phyloP scores from a whole-genome alignment of 2,113 vertebrate species.

The Seriola rivoliana region DNA sequence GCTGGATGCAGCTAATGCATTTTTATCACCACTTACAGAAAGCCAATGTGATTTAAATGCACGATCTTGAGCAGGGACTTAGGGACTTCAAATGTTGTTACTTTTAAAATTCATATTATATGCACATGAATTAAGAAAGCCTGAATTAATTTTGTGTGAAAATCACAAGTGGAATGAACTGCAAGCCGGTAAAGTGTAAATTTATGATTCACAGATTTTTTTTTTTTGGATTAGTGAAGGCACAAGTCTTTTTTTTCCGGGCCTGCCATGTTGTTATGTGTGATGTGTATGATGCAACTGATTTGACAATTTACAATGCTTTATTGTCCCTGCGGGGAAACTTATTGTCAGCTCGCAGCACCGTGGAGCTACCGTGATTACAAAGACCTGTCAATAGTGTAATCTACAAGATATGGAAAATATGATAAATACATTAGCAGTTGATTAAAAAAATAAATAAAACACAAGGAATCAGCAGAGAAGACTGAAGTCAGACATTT shows the following conservation, averaged over 20 bases:
- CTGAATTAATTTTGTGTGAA: background rate
- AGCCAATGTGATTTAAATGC: background rate
- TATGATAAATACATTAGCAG: background rate
- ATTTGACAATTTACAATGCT: background rate
- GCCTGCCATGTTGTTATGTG: background rate
- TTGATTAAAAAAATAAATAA: background rate
- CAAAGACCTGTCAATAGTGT: slow-evolving; percentile 27
- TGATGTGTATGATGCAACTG: slow-evolving; percentile 18
- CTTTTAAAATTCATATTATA: background rate
- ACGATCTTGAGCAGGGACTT: background rate
- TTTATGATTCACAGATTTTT: background rate
- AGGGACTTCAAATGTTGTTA: background rate
- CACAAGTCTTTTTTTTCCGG: no score
- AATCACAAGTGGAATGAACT: background rate
- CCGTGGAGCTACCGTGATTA: slow-evolving; percentile 31
- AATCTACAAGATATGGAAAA: slow-evolving; percentile 14
- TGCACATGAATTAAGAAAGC: background rate
- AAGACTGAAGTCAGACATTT: background rate
- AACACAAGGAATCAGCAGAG: background rate
- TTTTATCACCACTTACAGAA: background rate
- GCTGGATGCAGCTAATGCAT: background rate
- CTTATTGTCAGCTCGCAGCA: background rate
- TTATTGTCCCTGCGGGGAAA: slow-evolving; percentile 13
- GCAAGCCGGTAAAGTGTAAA: background rate
- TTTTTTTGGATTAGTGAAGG: background rate